Conservation (phyloP, 2,113 vertebrate species). For the Scomber japonicus region DNA sequence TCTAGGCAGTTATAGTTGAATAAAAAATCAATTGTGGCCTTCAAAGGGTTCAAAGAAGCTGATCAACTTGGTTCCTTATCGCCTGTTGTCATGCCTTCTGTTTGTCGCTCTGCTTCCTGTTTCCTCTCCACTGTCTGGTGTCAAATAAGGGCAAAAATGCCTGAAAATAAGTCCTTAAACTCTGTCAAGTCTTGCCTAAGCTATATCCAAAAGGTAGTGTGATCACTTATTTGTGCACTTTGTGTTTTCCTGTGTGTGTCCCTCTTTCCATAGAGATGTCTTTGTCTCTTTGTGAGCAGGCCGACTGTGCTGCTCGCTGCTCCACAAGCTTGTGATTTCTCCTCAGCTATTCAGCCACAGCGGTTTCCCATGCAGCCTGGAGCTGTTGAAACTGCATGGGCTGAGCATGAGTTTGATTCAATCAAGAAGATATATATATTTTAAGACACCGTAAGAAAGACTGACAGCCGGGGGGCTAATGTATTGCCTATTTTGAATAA, state of each 20-base stretch:
- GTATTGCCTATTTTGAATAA: constrained; percentile 84
- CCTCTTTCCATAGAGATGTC: constrained; percentile 57
- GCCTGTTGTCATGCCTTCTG: too few relatives aligned
- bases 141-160: neutral
- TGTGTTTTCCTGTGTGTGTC: constrained; percentile 13
- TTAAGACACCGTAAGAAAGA: constrained; percentile 79
- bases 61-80: too few relatives aligned
- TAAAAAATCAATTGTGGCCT: too few relatives aligned
- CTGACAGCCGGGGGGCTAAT: constrained; percentile 75
- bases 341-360: constrained; percentile 46
- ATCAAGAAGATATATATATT: constrained; percentile 78
- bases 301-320: constrained; percentile 37
- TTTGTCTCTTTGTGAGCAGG: constrained; percentile 62
- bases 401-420: constrained; percentile 74
- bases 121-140: neutral
- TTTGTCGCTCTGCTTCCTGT: neutral
- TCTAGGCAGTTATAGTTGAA: too few relatives aligned
- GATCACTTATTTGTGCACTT: constrained; percentile 33
- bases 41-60: too few relatives aligned
- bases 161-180: neutral
- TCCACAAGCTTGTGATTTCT: constrained; percentile 72
- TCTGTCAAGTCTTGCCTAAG: neutral
- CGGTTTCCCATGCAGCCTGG: constrained; percentile 59
- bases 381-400: constrained; percentile 62
- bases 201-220: constrained; percentile 22